Percentiles rank a stretch among this genome's conserved stretches.
Conservation (phyloP, 2,113 vertebrate species). For the Leptobrachium ailaonicum region DNA sequence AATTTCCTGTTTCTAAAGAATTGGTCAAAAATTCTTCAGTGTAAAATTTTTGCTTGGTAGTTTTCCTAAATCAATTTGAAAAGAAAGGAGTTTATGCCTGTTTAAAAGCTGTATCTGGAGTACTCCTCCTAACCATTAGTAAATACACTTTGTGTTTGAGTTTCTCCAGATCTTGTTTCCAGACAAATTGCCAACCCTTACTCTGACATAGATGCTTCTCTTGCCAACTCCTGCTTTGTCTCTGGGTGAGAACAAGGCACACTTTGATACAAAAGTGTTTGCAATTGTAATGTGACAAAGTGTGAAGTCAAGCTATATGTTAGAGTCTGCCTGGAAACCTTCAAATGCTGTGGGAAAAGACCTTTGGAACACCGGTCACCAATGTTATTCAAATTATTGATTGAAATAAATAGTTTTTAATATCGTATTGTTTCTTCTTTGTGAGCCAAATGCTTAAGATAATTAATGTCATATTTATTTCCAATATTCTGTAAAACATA, state of each 20-base stretch:
- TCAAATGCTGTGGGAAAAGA: conserved; percentile 13
- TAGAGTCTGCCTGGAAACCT: conserved; percentile 29
- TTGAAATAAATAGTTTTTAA: background rate
- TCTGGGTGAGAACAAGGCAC: conserved; percentile 46
- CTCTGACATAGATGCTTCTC: conserved; percentile 37
- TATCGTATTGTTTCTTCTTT: background rate
- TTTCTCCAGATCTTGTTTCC: conserved; percentile 45
- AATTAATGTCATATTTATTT: too few relatives aligned
- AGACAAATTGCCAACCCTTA: conserved; percentile 44
- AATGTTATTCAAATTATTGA: background rate
- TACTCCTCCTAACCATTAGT: conserved; percentile 19
- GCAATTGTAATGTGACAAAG: conserved; percentile 46
- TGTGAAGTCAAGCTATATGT: conserved; percentile 36
- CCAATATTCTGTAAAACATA: too few relatives aligned
- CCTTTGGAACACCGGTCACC: too few relatives aligned
- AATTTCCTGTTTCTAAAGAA: background rate
- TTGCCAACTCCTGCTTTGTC: conserved; percentile 42
- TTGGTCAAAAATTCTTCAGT: conserved; percentile 15
- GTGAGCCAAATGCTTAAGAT: background rate
- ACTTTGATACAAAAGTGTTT: conserved; percentile 45
- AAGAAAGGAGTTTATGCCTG: background rate
- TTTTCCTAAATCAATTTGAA: too few relatives aligned
- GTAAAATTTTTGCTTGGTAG: background rate
- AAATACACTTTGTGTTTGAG: conserved; percentile 41
- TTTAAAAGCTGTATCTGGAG: conserved; percentile 16